A percentile compares a stretch with the other conserved stretches of the same genome.
Conservation (phyloP, 1,140 invertebrate genomes). For the Danaus plexippus region DNA sequence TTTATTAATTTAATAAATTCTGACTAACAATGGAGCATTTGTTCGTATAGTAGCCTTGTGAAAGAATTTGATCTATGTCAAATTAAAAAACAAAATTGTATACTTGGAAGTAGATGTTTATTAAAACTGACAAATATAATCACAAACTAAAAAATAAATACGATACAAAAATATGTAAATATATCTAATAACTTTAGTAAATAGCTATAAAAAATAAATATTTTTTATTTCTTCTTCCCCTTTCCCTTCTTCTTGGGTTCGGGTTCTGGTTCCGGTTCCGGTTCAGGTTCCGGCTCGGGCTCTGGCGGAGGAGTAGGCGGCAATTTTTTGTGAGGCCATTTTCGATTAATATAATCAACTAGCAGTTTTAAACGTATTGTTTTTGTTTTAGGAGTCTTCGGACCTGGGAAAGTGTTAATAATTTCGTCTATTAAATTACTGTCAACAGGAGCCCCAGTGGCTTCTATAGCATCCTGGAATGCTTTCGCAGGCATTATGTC, state of each 20-base stretch:
- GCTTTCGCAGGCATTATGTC: constrained; percentile 31
- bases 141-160: constrained; percentile 2
- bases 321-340: constrained; percentile 51
- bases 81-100: no score
- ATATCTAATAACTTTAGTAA: background rate
- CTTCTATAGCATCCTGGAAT: constrained; percentile 25
- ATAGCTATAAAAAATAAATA: constrained; percentile 2
- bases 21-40: no score
- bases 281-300: constrained; percentile 25
- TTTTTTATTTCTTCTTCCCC: constrained; percentile 27
- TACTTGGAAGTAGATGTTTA: no score
- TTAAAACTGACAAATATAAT: background rate
- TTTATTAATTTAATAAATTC: no score
- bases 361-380: constrained; percentile 33
- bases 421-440: constrained; percentile 39
- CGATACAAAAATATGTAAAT: constrained; percentile 3
- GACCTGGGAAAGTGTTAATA: constrained; percentile 31
- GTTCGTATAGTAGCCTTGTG: no score
- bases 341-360: constrained; percentile 46
- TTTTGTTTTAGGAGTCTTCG: constrained; percentile 28
- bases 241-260: constrained; percentile 17
- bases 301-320: constrained; percentile 49
- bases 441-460: constrained; percentile 29
- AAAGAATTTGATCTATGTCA: no score
- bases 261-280: constrained; percentile 12